Conservation (phyloP, 1,140 invertebrate genomes). For the Drosophila nikananu region DNA sequence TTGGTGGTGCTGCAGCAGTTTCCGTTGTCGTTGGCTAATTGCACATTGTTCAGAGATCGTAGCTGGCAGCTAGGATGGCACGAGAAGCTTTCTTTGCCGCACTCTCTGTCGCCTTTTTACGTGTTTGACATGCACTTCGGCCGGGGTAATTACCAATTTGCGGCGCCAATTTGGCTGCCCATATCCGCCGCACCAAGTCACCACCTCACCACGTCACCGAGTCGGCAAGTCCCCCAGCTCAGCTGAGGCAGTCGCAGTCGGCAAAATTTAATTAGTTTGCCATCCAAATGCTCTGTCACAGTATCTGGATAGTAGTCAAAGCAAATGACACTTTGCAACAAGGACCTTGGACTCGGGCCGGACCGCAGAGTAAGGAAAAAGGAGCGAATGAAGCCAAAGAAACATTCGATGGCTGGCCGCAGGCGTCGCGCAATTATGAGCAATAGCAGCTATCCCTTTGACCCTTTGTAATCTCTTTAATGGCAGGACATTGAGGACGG, state of each 20-base stretch:
- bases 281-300: constrained; percentile 66
- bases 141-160: constrained; percentile 79
- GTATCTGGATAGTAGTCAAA: constrained; percentile 19
- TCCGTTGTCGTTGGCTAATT: constrained; percentile 69
- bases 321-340: constrained; percentile 48
- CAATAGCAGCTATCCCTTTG: constrained; percentile 76
- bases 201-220: constrained; percentile 5
- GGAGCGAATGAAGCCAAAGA: constrained; percentile 12
- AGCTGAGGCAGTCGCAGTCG: constrained; percentile 35
- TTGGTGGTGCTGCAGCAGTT: constrained; percentile 22
- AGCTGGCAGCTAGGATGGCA: constrained; percentile 23
- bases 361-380: constrained; percentile 1
- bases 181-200: constrained; percentile 42
- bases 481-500: constrained; percentile 36
- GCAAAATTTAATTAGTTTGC: constrained; percentile 82
- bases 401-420: constrained; percentile 48
- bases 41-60: constrained; percentile 62
- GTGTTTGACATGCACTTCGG: constrained; percentile 81
- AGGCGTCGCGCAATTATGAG: constrained; percentile 74
- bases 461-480: constrained; percentile 80
- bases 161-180: constrained; percentile 74
- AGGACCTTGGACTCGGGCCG: constrained; percentile 9
- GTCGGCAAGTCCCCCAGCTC: not conserved
- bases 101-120: constrained; percentile 65
- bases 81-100: constrained; percentile 30